phyloP scores from a whole-genome alignment of 2,888 invertebrate species.

The Campoplex capitator region DNA sequence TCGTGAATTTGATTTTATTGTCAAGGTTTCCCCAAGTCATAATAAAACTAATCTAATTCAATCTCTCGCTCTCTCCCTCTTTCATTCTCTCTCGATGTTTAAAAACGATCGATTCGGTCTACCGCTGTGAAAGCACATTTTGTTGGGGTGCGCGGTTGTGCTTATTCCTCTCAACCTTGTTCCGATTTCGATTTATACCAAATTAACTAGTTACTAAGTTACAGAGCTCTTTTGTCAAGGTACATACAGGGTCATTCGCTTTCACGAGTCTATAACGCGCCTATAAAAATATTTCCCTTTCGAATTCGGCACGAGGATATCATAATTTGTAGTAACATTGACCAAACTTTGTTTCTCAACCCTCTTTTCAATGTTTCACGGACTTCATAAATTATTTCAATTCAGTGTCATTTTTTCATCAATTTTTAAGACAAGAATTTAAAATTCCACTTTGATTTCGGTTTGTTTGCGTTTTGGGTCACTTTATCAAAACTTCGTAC shows the following conservation, averaged over 20 bases:
- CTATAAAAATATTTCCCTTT: conserved; percentile 5
- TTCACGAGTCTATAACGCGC: conserved; percentile 9
- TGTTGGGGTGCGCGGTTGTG: neutral
- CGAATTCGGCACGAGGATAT: conserved; percentile 42
- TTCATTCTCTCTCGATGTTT: neutral
- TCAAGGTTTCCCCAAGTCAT: neutral
- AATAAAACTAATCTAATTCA: neutral
- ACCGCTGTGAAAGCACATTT: neutral
- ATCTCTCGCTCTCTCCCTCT: neutral
- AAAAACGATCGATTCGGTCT: conserved; percentile 52
- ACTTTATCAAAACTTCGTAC: neutral
- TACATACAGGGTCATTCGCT: conserved; percentile 54
- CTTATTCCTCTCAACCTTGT: conserved; percentile 48
- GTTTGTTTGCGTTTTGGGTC: conserved; percentile 9
- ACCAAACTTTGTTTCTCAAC: conserved; percentile 18
- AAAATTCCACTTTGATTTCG: neutral
- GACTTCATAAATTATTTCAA: conserved; percentile 1
- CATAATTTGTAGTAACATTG: conserved; percentile 14
- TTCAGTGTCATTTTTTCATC: neutral
- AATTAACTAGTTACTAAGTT: conserved; percentile 46
- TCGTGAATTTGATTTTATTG: neutral
- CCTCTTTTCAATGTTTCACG: neutral
- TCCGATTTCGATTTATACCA: conserved; percentile 49
- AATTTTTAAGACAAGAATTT: neutral
- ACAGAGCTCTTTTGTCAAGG: conserved; percentile 34